phyloP scores from a whole-genome alignment of 2,797 vertebrate species.

The Muscicapa striata region DNA sequence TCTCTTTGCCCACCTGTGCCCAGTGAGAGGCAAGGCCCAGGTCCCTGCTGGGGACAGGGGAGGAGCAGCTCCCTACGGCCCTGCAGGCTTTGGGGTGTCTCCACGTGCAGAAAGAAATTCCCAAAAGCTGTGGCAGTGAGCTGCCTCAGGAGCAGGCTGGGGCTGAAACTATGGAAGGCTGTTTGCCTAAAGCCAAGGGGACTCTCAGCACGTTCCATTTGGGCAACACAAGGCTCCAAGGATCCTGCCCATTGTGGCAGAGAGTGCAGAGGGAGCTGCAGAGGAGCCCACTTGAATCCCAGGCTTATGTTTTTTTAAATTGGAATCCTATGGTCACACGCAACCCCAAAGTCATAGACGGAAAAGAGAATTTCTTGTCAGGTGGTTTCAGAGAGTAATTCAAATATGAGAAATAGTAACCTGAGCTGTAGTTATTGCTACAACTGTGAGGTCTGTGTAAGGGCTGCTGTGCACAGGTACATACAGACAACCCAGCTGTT shows the following conservation, averaged over 20 bases:
- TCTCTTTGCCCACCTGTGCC: background rate
- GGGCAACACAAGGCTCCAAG: background rate
- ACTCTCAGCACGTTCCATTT: background rate
- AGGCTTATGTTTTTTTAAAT: background rate
- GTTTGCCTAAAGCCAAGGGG: background rate
- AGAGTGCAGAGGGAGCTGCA: background rate
- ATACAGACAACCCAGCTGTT: background rate
- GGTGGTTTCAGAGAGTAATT: background rate
- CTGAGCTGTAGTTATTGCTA: background rate
- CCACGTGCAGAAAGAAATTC: background rate
- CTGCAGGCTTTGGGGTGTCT: background rate
- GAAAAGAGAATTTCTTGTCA: background rate
- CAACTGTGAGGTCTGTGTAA: background rate
- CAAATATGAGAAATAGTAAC: background rate
- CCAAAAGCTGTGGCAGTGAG: background rate
- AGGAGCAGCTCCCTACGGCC: background rate
- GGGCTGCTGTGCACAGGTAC: background rate
- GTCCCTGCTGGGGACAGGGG: background rate
- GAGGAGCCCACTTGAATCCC: background rate
- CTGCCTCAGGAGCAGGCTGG: background rate
- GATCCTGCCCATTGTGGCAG: background rate
- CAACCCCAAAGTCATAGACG: background rate
- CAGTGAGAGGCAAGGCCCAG: background rate
- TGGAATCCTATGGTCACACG: rapidly evolving
- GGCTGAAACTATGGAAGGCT: background rate